A percentile compares a stretch with the other conserved stretches of the same genome.
These are phyloP conservation scores for Drosophila insularis DNA, from an alignment of 1,140 invertebrate genomes.

Conservation along the genomic window DNA sequence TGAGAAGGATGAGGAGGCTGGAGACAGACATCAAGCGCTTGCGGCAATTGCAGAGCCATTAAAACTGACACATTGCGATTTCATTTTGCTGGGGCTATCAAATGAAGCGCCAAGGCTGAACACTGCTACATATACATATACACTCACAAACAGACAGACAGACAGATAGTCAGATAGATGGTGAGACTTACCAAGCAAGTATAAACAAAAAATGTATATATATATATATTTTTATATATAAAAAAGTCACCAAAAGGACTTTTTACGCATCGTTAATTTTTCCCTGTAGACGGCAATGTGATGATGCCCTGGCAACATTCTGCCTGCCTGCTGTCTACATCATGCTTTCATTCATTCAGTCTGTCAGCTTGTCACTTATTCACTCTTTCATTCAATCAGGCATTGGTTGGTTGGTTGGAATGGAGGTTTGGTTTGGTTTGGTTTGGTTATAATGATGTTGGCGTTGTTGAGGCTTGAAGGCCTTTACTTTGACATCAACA, in stretches of 20 bases:
- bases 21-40: constrained; percentile 57
- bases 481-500: constrained; percentile 73
- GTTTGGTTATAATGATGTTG: constrained; percentile 70
- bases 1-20: background rate
- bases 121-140: constrained; percentile 29
- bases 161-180: background rate
- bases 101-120: constrained; percentile 13
- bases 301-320: constrained; percentile 14
- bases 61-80: constrained; percentile 78
- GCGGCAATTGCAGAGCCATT: constrained; percentile 75
- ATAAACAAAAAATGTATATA: constrained; percentile 8
- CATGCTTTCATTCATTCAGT: constrained; percentile 20
- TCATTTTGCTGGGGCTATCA: constrained; percentile 45
- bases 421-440: background rate
- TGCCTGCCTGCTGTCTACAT: constrained; percentile 18
- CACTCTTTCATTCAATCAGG: constrained; percentile 56
- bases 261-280: constrained; percentile 80
- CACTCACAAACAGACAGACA: constrained; percentile 5
- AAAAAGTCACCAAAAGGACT: constrained; percentile 59
- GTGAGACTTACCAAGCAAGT: background rate
- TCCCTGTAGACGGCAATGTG: constrained; percentile 57
- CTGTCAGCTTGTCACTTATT: constrained; percentile 30
- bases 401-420: constrained; percentile 37
- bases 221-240: background rate
- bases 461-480: constrained; percentile 46